Evolutionary conservation across 2,888 invertebrate species (phyloP).

Genomic region (Clunio marinus): DNA sequence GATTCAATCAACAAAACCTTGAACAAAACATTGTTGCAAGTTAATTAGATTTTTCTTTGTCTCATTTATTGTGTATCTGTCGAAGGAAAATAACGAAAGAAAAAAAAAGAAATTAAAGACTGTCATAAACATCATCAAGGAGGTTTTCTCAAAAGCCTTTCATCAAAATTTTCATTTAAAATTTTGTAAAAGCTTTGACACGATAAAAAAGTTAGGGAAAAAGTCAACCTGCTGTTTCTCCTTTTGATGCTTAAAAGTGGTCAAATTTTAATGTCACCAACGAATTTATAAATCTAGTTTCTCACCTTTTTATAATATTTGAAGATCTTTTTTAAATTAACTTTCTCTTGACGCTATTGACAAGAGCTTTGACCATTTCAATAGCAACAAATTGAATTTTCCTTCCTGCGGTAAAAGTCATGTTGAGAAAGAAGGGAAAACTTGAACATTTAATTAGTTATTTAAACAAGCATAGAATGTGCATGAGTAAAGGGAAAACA

Average conservation of each 20-base stretch:
- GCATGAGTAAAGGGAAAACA: constrained; percentile 21
- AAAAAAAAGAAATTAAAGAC: constrained; percentile 20
- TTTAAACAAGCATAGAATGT: constrained; percentile 30
- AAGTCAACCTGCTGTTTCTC: constrained; percentile 8
- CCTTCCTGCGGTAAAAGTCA: constrained; percentile 1
- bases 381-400: background rate
- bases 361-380: constrained; percentile 6
- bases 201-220: no score
- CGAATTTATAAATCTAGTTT: background rate
- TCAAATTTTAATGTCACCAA: constrained; percentile 16
- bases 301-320: background rate
- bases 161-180: background rate
- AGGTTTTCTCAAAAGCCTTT: background rate
- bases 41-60: constrained; percentile 31
- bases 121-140: constrained; percentile 27
- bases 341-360: constrained; percentile 16
- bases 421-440: no score
- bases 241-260: background rate
- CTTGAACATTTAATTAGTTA: constrained; percentile 36
- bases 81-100: background rate
- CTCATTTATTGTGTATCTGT: background rate
- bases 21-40: constrained; percentile 14
- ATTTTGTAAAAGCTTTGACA: no score
- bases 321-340: background rate
- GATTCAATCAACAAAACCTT: background rate